Evolutionary conservation across 1,140 invertebrate genomes (phyloP), one percentile per base, ranked within the genome.

Genomic region (Pentalonia nigronervosa): DNA sequence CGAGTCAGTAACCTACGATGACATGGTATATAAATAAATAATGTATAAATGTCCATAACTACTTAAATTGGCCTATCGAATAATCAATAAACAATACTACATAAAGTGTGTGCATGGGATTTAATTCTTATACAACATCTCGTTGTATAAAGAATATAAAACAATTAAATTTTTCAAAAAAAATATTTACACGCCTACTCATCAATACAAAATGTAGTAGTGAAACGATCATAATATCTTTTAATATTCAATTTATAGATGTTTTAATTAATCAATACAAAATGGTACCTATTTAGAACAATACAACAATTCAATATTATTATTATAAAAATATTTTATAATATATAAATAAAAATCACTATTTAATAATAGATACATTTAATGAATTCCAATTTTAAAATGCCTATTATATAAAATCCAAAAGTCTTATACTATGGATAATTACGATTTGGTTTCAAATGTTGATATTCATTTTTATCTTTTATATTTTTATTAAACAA

Each of bases 1-100:
- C 30, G 41, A 84, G 83, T 45, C 83, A 84, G 36, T 84, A 21
- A 45, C 83, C 36, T 76, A 41, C 36, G 21, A 84, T 84, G 21
- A 25, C 83, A 84, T 41, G 41, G 21, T 41, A 23, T 84, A 23
- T 41, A 84, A 36, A 76, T 67, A n/a, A 84, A 84, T 84, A 84
- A 84, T 41, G 23, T 45, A 41, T 84, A 25, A 76, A 76, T 76
- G 60, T 20, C 60, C 25, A 2, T 60, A 30, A 25, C 60, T n/a
- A 76, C 60, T 76, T 34, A 76, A 76, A 76, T 76, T 76, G 56
- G 60, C n/a, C 60, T 76, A 76, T 76, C 30, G n/a, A 76, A 76
- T 76, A 76, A 76, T n/a, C 60, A 34, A 76, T 76, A 76, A 76
- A 17, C 60, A 4, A 67, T 67, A 67, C 25, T 2, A 23, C 21